Evolutionary conservation across 2,888 invertebrate species (phyloP), one percentile per base, ranked within the genome.

Genomic region (Leptopilina myrica): DNA sequence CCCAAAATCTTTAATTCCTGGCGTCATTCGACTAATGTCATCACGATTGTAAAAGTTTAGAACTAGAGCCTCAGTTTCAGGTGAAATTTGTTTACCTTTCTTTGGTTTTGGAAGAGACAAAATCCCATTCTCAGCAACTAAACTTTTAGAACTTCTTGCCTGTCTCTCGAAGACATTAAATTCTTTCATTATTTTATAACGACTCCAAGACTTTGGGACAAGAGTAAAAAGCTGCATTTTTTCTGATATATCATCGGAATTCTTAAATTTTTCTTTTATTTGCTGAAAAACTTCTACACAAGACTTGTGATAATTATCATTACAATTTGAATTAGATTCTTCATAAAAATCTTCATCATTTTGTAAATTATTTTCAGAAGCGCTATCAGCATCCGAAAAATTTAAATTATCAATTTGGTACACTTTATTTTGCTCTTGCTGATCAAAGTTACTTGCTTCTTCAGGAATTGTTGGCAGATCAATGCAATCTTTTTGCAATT

Each of bases 221-320:
- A 69, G 69, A 7, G 43, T 43, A 33, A 69, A 49, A 69, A 69
- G 69, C n/a, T 49, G 69, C 7, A 69, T 40, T 43, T 69, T 73
- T 5, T 76, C 49, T 40, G 64, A 7, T 43, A 26, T 0, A 40
- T 14, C 49, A 5, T 26, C 12, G 8, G 49, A 64, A 4, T 11
- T 26, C 14, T 33, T 14, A n/a, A 78, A 78, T 46, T 78, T 78
- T 7, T 75, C 56, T 33, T 33, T 33, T 33, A 33, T 33, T 33
- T 33, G 2, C 33, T 33, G 33, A 33, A 33, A 33, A 33, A 33
- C 33, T 33, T 33, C 33, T 1, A 33, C 33, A 33, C 33, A 33
- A 33, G 33, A 33, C 33, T 33, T 33, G 33, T 33, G 33, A 33
- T 33, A 33, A 2, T 33, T 33, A 33, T 33, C 3, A 33, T 33